Base-by-base conservation (phyloP, 2,113 vertebrate genomes). In the Dryoscopus gambensis region DNA sequence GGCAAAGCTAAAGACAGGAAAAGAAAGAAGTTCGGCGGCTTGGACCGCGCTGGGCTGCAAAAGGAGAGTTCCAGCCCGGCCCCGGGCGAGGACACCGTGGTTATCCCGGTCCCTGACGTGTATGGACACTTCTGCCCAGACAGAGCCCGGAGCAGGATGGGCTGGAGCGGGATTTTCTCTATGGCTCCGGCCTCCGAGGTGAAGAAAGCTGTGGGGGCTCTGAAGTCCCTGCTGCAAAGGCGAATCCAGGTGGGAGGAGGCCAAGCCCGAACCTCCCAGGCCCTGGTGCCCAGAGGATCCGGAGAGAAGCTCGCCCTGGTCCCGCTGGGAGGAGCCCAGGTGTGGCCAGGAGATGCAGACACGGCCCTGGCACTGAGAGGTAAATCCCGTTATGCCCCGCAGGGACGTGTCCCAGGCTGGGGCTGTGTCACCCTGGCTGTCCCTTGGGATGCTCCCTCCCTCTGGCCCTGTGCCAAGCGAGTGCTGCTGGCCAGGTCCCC, bases 71-170 rank as follows among this genome's bases (percentile, higher is more conserved):
- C 42, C 3, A 37, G 78, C 15, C 28, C 47, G 1, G 3, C 95
- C 9, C 23, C 68, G 1, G 59, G 44, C 18, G 57, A 39, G 24
- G 76, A 44, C 30, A 47, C 30, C 14, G 40, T 33, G n/a, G 35
- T 89, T 21, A 94, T 98, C 78, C 93, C 97, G 0, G 78, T 96
- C 40, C 95, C 98, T 3, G 99, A 99, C 25, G 92, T 96, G 17
- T 99, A 98, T 3, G 98, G 98, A 52, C 93, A 98, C 84, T 98
- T 99, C 90, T 98, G 98, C 44, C 87, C 90, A 8, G 98, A 98
- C 4, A 7, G 63, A 6, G 6, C 96, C 50, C 40, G 24, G 30
- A 57, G 24, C 93, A 90, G 80, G 82, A 60, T 1, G 6, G 30
- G 87, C 57, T 68, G 67, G 91, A 52, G 63, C 27, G 37, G 10